Conservation (phyloP, 64 coral and sea anemone genomes). For the Montipora foliosa region DNA sequence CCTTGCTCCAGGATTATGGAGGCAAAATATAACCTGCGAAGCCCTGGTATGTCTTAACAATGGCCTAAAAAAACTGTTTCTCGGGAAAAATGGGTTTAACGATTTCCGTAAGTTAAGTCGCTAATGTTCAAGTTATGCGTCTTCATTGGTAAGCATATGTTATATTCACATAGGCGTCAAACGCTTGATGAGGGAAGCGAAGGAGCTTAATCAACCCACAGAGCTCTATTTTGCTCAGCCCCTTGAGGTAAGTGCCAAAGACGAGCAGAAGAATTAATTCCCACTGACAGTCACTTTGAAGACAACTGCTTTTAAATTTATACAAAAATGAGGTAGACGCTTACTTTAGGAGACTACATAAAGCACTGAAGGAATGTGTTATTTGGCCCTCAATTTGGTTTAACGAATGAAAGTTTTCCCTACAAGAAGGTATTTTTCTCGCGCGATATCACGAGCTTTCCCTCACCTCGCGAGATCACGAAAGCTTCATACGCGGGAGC, state of each 20-base stretch:
- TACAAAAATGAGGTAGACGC: neutral
- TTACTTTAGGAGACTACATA: neutral
- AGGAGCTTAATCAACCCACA: slow-evolving; percentile 86
- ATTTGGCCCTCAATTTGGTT: too few relatives aligned
- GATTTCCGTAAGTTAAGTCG: neutral
- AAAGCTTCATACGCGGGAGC: neutral
- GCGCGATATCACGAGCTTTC: neutral
- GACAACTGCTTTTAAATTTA: neutral
- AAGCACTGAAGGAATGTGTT: too few relatives aligned
- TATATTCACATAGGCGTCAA: slow-evolving; percentile 80
- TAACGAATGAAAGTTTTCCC: too few relatives aligned
- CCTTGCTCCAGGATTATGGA: slow-evolving; percentile 54
- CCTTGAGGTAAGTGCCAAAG: slow-evolving; percentile 69
- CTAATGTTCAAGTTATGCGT: neutral
- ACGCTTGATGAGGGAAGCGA: slow-evolving; percentile 96
- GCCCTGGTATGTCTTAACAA: slow-evolving; percentile 67
- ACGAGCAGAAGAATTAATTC: neutral
- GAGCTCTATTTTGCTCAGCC: slow-evolving; percentile 95
- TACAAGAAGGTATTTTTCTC: neutral
- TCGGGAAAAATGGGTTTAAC: neutral
- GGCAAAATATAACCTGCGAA: slow-evolving; percentile 90
- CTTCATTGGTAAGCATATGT: slow-evolving; percentile 12
- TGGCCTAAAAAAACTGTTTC: neutral
- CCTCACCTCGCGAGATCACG: neutral
- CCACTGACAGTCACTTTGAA: too few relatives aligned